A percentile compares a stretch with the other conserved stretches of the same genome.
Evolutionary conservation across 2,888 invertebrate genomes (phyloP).

Genomic region (Scaptomyza parva): DNA sequence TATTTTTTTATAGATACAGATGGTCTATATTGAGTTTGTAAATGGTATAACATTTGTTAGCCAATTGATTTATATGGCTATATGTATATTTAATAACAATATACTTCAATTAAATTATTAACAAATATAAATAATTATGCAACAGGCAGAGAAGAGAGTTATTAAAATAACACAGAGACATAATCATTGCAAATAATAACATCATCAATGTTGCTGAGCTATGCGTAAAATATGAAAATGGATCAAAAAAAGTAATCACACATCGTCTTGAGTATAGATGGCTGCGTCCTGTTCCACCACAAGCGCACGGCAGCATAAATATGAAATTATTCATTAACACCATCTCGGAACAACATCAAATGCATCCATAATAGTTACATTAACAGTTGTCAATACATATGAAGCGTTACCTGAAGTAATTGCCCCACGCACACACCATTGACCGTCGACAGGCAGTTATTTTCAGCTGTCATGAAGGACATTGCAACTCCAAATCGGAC

Average conservation of each 20-base stretch:
- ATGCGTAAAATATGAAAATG: slow-evolving; percentile 53
- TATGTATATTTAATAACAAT: neutral
- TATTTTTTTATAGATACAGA: neutral
- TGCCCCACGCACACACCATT: slow-evolving; percentile 37
- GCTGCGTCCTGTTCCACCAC: slow-evolving; percentile 1
- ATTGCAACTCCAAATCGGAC: slow-evolving; percentile 9
- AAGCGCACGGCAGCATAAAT: slow-evolving; percentile 47
- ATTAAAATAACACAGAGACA: slow-evolving; percentile 2
- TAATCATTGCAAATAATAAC: slow-evolving; percentile 47
- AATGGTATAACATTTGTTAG: neutral
- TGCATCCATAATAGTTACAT: slow-evolving; percentile 59
- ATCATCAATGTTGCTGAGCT: slow-evolving; percentile 56
- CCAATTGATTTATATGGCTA: neutral
- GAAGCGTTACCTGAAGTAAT: slow-evolving; percentile 48
- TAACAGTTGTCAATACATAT: slow-evolving; percentile 12
- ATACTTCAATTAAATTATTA: too few relatives aligned
- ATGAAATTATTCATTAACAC: slow-evolving; percentile 72
- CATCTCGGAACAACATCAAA: slow-evolving; percentile 20
- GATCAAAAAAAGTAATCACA: slow-evolving; percentile 37
- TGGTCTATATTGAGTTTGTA: neutral
- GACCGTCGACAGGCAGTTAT: slow-evolving; percentile 21
- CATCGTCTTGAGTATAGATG: slow-evolving; percentile 12
- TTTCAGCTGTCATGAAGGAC: slow-evolving; percentile 7
- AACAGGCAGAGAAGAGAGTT: slow-evolving; percentile 9
- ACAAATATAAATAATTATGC: neutral